Evolutionary conservation across 1,140 invertebrate species (phyloP).

Genomic region (Meteorus sp.): DNA sequence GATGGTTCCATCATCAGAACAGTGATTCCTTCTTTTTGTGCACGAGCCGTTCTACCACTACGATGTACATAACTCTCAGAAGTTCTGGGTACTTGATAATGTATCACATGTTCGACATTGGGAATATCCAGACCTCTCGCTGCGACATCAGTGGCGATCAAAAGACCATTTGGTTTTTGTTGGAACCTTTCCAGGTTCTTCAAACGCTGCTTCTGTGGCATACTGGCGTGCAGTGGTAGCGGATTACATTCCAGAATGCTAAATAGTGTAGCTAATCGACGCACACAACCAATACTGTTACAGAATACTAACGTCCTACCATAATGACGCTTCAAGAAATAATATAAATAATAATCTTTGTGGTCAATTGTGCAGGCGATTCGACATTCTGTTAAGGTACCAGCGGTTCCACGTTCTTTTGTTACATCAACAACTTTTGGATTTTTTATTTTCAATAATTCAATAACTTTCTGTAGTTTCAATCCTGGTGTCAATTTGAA

Average conservation of each 20-base stretch:
- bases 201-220: conserved; percentile 92
- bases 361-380: conserved; percentile 77
- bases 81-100: conserved; percentile 95
- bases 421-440: conserved; percentile 95
- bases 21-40: conserved; percentile 84
- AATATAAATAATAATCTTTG: conserved; percentile 93
- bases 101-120: conserved; percentile 91
- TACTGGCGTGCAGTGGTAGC: conserved; percentile 88
- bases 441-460: conserved; percentile 79
- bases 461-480: conserved; percentile 72
- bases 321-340: conserved; percentile 81
- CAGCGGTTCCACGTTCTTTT: conserved; percentile 76
- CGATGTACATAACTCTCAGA: conserved; percentile 96
- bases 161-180: conserved; percentile 70
- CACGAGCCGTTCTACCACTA: conserved; percentile 93
- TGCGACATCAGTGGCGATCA: conserved; percentile 98
- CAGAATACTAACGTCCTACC: conserved; percentile 95
- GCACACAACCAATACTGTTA: conserved; percentile 94
- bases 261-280: conserved; percentile 81
- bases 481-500: conserved; percentile 69
- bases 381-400: conserved; percentile 79
- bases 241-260: conserved; percentile 76
- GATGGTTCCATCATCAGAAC: conserved; percentile 89
- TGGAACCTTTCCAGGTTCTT: conserved; percentile 95
- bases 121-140: conserved; percentile 96